Evolutionary conservation across 2,888 invertebrate species (phyloP), one percentile per base, ranked within the genome.

Genomic region (Ectropis crepuscularia): DNA sequence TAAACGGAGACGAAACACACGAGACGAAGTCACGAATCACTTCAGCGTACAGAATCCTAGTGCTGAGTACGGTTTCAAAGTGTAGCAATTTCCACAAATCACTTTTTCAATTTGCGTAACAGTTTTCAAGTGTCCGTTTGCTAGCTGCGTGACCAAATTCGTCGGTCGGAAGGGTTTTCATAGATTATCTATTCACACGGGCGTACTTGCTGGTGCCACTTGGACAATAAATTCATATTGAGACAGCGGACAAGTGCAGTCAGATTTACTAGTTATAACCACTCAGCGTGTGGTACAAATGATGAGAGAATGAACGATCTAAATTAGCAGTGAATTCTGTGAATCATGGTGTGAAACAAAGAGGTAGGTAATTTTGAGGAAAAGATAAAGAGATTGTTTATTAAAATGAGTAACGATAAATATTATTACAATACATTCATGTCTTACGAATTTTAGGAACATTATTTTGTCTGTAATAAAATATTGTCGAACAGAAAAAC

Each of bases 221-320:
- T 77, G 81, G 77, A 86, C 86, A 88, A 88, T 89, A 89, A 88
- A 85, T 85, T 86, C 77, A 86, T 85, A 85, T 85, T 82, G 86
- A 82, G 80, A 73, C 78, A 46, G 76, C 78, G 80, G 74, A 76
- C 80, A 70, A 74, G 73, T 78, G 78, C 79, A 80, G 79, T 79
- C 81, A 81, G 86, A 83, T 87, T 86, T 85, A 86, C 87, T 85
- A 81, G 85, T 81, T 79, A 75, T 75, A 82, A 82, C 86, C 82
- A 86, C 83, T 83, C 73, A 75, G 80, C 79, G 73, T 71, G 78
- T 71, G 82, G 80, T 62, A 68, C 78, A 74, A 83, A 77, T 67
- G 67, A 75, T 41, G 69, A 67, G 71, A 67, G 77, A 28, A 68
- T 71, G 72, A 72, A 75, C 77, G 73, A 39, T 28, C 16, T 1